Evolutionary conservation across 2,888 invertebrate species (phyloP).

Genomic region (Taenaris catops): DNA sequence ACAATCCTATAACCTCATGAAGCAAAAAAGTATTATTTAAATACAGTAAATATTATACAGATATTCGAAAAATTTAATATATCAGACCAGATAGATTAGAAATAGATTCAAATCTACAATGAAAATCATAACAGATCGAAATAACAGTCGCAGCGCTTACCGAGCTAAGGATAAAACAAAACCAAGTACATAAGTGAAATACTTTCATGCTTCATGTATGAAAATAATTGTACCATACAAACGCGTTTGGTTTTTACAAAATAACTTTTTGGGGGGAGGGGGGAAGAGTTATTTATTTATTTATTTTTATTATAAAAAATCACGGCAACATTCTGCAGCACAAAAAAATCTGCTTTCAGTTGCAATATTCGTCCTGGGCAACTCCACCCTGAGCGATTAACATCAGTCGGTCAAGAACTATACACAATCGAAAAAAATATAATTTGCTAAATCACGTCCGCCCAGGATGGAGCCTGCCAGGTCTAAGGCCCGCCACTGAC

Average conservation of each 20-base stretch:
- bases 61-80: slow-evolving; percentile 51
- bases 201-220: slow-evolving; percentile 75
- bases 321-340: slow-evolving; percentile 61
- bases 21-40: slow-evolving; percentile 75
- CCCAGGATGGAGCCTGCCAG: slow-evolving; percentile 45
- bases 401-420: slow-evolving; percentile 55
- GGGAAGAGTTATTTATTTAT: slow-evolving; percentile 21
- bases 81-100: slow-evolving; percentile 62
- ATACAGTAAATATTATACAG: slow-evolving; percentile 66
- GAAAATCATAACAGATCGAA: slow-evolving; percentile 40
- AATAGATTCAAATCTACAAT: slow-evolving; percentile 70
- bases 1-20: slow-evolving; percentile 71
- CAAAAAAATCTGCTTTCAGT: slow-evolving; percentile 62
- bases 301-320: slow-evolving; percentile 59
- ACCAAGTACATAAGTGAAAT: slow-evolving; percentile 37
- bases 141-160: slow-evolving; percentile 29
- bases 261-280: slow-evolving; percentile 33
- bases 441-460: slow-evolving; percentile 49
- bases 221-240: slow-evolving; percentile 57
- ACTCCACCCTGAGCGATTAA: slow-evolving; percentile 45
- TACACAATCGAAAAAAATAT: slow-evolving; percentile 55
- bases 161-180: slow-evolving; percentile 22
- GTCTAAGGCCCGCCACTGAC: slow-evolving; percentile 36
- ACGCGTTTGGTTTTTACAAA: slow-evolving; percentile 47
- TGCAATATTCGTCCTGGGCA: slow-evolving; percentile 44